A percentile compares a stretch with the other conserved stretches of the same genome.
Evolutionary conservation across 1,140 invertebrate genomes (phyloP).

Genomic region (Charaxes varanes): DNA sequence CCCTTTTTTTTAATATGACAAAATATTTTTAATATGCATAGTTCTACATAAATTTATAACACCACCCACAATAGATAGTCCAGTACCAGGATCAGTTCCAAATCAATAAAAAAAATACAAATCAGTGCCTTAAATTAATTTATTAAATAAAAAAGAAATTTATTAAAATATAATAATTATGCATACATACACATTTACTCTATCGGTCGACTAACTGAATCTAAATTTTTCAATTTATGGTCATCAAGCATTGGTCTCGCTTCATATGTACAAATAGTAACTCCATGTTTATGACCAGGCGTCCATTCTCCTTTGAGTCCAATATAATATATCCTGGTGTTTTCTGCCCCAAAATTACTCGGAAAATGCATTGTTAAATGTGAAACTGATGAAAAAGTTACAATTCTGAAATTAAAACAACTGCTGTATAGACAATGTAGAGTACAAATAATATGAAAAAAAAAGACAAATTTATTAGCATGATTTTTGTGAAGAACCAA

Average conservation of each 20-base stretch:
- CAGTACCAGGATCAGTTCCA: no score
- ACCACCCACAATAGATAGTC: no score
- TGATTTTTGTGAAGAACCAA: no score
- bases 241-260: slow-evolving; percentile 87
- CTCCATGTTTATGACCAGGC: slow-evolving; percentile 88
- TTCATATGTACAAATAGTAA: slow-evolving; percentile 94
- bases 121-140: no score
- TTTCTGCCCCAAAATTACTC: slow-evolving; percentile 88
- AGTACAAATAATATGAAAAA: not conserved
- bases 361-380: slow-evolving; percentile 94
- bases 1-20: no score
- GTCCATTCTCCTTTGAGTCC: slow-evolving; percentile 94
- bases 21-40: no score
- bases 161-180: slow-evolving; percentile 2
- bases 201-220: slow-evolving; percentile 74
- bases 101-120: no score
- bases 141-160: no score
- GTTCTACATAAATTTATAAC: no score
- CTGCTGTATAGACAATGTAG: not conserved
- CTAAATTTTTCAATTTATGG: slow-evolving; percentile 83
- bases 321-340: slow-evolving; percentile 93
- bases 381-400: slow-evolving; percentile 91
- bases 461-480: no score
- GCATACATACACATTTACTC: slow-evolving; percentile 31
- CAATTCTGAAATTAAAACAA: slow-evolving; percentile 79